Conservation (phyloP, 1,140 invertebrate genomes). For the Solenopsis fugax region DNA sequence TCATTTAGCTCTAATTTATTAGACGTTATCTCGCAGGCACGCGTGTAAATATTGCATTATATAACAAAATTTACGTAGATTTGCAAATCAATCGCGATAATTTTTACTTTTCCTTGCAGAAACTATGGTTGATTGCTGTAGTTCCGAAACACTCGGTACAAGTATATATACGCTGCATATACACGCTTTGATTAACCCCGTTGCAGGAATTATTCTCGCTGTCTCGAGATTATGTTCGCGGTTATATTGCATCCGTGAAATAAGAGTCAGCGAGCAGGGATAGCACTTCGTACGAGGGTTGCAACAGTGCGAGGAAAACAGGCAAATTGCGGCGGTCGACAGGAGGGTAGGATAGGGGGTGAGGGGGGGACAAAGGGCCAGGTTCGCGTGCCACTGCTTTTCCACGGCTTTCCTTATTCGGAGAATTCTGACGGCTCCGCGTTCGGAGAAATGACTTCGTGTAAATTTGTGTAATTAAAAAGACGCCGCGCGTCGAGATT, state of each 20-base stretch:
- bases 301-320: constrained; percentile 58
- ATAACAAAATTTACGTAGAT: not conserved
- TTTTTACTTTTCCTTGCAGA: not conserved
- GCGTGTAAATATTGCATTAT: not conserved
- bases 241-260: constrained; percentile 64
- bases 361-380: not conserved
- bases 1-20: constrained; percentile 22
- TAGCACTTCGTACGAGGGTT: constrained; percentile 53
- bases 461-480: constrained; percentile 66
- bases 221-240: constrained; percentile 66
- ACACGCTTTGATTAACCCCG: constrained; percentile 62
- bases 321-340: constrained; percentile 61
- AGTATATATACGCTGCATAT: not conserved
- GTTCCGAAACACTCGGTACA: not conserved
- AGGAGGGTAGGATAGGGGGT: not conserved
- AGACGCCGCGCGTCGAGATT: constrained; percentile 51
- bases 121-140: not conserved
- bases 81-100: constrained; percentile 9
- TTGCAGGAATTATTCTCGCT: constrained; percentile 63
- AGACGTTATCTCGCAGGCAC: not conserved
- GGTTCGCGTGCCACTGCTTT: constrained; percentile 58
- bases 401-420: constrained; percentile 48
- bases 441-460: constrained; percentile 42
- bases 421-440: constrained; percentile 46
- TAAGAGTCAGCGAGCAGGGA: constrained; percentile 63